phyloP scores from a whole-genome alignment of 2,888 invertebrate genomes.

The Tetrapedia diversipes region DNA sequence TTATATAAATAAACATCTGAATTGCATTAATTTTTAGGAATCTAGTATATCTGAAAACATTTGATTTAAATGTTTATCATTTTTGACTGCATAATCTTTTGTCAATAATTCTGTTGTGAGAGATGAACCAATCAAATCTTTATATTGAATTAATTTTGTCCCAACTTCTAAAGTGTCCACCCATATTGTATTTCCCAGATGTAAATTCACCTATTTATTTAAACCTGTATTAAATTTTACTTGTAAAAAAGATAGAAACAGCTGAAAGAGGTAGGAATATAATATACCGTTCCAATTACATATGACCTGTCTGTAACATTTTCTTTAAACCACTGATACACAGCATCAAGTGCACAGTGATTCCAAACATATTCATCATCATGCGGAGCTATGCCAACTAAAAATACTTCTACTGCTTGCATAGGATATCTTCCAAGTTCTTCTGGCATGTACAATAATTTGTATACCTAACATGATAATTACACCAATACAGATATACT shows the following conservation, averaged over 20 bases:
- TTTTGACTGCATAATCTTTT: constrained; percentile 81
- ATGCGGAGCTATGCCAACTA: constrained; percentile 84
- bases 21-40: constrained; percentile 70
- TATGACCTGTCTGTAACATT: constrained; percentile 73
- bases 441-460: constrained; percentile 82
- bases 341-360: constrained; percentile 79
- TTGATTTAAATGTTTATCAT: constrained; percentile 83
- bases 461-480: constrained; percentile 64
- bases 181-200: constrained; percentile 87
- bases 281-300: constrained; percentile 76
- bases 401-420: constrained; percentile 84
- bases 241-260: background rate
- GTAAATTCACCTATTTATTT: constrained; percentile 83
- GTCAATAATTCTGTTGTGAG: constrained; percentile 84
- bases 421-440: constrained; percentile 79
- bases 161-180: constrained; percentile 86
- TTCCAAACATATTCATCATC: constrained; percentile 86
- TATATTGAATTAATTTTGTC: constrained; percentile 84
- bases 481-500: background rate
- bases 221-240: background rate
- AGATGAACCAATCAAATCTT: constrained; percentile 84
- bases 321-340: constrained; percentile 80
- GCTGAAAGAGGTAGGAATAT: background rate
- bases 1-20: background rate
- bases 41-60: constrained; percentile 83